These are phyloP conservation scores for Amblyopsis rosae DNA, from an alignment of 2,113 vertebrate genomes.

Conservation along the genomic window DNA sequence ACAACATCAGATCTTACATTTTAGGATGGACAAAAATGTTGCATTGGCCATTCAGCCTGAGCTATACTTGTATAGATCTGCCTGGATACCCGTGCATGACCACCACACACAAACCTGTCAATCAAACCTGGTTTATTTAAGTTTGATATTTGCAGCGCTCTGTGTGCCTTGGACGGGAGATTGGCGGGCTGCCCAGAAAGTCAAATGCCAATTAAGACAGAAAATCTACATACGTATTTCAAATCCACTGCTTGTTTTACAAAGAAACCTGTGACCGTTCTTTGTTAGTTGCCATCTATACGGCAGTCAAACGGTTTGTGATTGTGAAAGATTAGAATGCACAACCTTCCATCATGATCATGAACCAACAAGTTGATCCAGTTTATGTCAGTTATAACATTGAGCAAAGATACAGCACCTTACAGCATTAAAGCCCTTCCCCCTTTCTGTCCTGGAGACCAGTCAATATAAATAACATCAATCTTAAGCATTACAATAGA, in stretches of 20 bases:
- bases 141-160: conserved; percentile 36
- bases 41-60: neutral
- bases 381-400: conserved; percentile 56
- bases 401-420: conserved; percentile 30
- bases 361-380: conserved; percentile 64
- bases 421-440: neutral
- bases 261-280: conserved; percentile 10
- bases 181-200: conserved; percentile 23
- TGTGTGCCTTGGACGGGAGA: neutral
- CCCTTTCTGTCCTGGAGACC: conserved; percentile 24
- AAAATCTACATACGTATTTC: neutral
- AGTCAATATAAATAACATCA: conserved; percentile 25
- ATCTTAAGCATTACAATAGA: conserved; percentile 39
- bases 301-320: conserved; percentile 48
- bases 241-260: neutral
- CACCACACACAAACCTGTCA: conserved; percentile 44
- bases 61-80: conserved; percentile 52
- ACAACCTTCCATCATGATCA: conserved; percentile 29
- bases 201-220: conserved; percentile 37
- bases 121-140: conserved; percentile 49
- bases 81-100: conserved; percentile 52
- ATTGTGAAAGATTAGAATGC: conserved; percentile 48
- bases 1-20: conserved; percentile 22
- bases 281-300: conserved; percentile 13
- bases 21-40: neutral